Evolutionary conservation across 2,113 vertebrate species (phyloP), one percentile per base, ranked within the genome.

Genomic region (Neotoma lepida): DNA sequence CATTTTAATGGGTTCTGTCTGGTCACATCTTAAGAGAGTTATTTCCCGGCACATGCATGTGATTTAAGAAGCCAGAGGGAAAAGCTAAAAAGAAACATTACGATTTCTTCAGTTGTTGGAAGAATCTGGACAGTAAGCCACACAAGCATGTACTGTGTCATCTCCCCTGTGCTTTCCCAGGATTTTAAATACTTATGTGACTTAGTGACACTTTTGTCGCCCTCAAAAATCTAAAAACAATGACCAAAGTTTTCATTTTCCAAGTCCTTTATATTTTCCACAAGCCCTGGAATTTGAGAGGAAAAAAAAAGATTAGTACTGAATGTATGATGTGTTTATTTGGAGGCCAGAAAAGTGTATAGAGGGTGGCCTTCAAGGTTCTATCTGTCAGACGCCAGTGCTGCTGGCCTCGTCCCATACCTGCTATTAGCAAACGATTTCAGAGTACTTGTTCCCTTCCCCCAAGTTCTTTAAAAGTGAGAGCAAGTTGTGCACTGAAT

Each of bases 21-120:
- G 86, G 90, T 96, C 88, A 97, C 95, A 95, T 97, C 97, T 97
- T 97, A 97, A 97, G 96, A 97, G 94, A 98, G 93, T 93, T 94
- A 49, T 76, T 93, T 86, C 26, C 74, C 46, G 33, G 64, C 10
- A 46, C 9, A 7, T 20, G 80, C 41, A 49, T 54, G 41, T 39
- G 88, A 95, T 94, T 66, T 84, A 89, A 94, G 81, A 95, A 80
- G 44, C 93, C 74, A 96, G 96, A 98, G 96, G 97, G 91, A 96
- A 95, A 96, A 92, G 88, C 97, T 71, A 77, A 51, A 49, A 61
- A 51, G 71, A 68, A 93, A 46, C 64, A 70, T 9, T 64, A 49
- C 30, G 30, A 61, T 56, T 63, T 68, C 64, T 91, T 87, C 78
- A 54, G 68, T 35, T n/a, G 68, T 76, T 66, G n/a, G 90, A 96